phyloP scores from a whole-genome alignment of 2,113 vertebrate species.

The Onychorhynchus coronatus region DNA sequence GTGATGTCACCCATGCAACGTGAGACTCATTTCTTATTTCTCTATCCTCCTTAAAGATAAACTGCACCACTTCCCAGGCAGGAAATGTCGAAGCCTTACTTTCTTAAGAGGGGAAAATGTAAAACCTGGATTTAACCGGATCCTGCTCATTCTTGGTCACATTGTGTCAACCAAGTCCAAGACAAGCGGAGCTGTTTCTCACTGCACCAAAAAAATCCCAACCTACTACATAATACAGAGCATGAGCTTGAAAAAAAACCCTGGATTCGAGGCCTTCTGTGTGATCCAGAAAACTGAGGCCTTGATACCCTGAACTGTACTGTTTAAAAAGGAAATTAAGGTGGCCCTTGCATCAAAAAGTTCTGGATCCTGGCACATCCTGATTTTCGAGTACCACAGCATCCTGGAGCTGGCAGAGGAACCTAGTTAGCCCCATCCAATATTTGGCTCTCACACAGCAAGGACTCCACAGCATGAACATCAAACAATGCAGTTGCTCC shows the following conservation, averaged over 20 bases:
- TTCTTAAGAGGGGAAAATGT: conserved; percentile 35
- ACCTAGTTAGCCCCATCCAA: not conserved
- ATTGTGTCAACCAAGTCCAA: not conserved
- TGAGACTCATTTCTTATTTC: conserved; percentile 89
- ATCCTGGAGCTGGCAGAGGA: not conserved
- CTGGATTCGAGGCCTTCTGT: not conserved
- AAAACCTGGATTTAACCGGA: conserved; percentile 46
- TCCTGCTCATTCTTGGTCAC: not conserved
- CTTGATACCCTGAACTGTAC: not conserved
- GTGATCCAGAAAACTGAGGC: not conserved
- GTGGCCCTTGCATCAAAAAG: not conserved
- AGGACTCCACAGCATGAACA: not conserved
- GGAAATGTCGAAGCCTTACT: conserved; percentile 44
- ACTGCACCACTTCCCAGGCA: conserved; percentile 74
- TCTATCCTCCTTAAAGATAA: conserved; percentile 86
- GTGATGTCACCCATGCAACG: conserved; percentile 91
- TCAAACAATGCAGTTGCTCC: not conserved
- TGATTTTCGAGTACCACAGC: not conserved
- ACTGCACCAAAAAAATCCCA: conserved; percentile 11
- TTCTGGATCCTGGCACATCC: not conserved
- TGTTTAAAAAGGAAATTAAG: not conserved
- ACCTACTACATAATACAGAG: not conserved
- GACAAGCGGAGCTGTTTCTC: not conserved
- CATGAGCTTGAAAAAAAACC: not conserved
- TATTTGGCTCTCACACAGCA: not conserved